Evolutionary conservation across 2,113 vertebrate genomes (phyloP).

Genomic region (Bufo bufo): DNA sequence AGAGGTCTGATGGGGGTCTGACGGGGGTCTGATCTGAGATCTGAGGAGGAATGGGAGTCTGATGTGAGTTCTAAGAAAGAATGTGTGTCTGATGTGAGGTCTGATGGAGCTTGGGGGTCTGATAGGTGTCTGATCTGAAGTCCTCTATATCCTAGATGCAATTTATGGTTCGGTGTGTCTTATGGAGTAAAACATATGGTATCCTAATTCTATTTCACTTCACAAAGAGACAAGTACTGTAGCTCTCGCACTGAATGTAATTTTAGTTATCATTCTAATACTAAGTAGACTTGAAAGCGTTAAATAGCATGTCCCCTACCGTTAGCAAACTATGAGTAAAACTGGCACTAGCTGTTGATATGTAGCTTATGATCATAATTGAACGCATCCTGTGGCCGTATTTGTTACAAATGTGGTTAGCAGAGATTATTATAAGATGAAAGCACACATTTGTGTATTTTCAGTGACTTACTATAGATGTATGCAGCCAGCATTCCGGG

Average conservation of each 20-base stretch:
- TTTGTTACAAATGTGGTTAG: conserved; percentile 77
- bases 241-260: neutral
- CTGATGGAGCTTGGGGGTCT: too few species aligned
- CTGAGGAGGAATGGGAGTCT: too few species aligned
- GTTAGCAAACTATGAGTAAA: neutral
- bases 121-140: too few species aligned
- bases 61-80: too few species aligned
- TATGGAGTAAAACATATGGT: too few species aligned
- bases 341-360: conserved; percentile 26
- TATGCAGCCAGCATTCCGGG: conserved; percentile 78
- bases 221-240: neutral
- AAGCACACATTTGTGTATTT: conserved; percentile 76
- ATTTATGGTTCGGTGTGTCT: too few species aligned
- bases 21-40: too few species aligned
- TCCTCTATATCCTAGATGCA: too few species aligned
- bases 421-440: conserved; percentile 73
- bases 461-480: conserved; percentile 75
- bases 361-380: conserved; percentile 77
- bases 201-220: neutral
- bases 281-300: neutral
- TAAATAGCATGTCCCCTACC: neutral
- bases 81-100: too few species aligned
- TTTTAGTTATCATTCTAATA: neutral
- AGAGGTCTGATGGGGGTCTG: too few species aligned
- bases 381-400: conserved; percentile 78